Evolutionary conservation across 2,888 invertebrate genomes (phyloP).

Genomic region (Athalia cordata): DNA sequence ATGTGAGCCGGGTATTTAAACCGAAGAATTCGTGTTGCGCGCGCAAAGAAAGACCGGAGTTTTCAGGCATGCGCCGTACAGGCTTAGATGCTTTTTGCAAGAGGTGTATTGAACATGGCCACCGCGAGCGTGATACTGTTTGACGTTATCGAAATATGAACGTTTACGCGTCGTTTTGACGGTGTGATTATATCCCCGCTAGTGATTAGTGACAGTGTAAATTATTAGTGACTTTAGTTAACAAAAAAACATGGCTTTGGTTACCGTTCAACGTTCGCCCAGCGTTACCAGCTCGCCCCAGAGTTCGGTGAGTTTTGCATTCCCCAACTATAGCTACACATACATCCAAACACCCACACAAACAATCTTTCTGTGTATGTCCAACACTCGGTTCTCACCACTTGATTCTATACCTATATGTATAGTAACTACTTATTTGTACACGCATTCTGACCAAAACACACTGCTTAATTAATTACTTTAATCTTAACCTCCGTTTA

Average conservation of each 20-base stretch:
- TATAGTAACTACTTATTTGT: background rate
- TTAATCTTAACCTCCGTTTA: background rate
- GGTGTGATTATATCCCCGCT: conserved; percentile 62
- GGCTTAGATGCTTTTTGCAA: conserved; percentile 45
- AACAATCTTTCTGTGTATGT: background rate
- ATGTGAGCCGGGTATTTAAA: background rate
- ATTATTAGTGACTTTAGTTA: conserved; percentile 66
- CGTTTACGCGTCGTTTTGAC: conserved; percentile 64
- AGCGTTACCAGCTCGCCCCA: conserved; percentile 81
- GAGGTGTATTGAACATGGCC: conserved; percentile 73
- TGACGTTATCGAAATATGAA: conserved; percentile 70
- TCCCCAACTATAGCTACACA: conserved; percentile 33
- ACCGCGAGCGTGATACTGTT: conserved; percentile 69
- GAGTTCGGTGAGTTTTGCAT: conserved; percentile 75
- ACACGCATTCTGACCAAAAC: background rate
- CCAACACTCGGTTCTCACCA: background rate
- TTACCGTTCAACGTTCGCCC: conserved; percentile 84
- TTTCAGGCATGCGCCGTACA: conserved; percentile 46
- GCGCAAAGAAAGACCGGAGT: conserved; percentile 42
- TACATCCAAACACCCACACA: too few species aligned
- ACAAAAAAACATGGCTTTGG: conserved; percentile 78
- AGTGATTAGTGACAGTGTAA: conserved; percentile 61
- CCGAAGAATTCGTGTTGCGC: conserved; percentile 46
- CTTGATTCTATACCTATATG: background rate
- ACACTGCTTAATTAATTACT: too few species aligned